Evolutionary conservation across 2,113 vertebrate genomes (phyloP).

Genomic region (Copsychus sechellarum): DNA sequence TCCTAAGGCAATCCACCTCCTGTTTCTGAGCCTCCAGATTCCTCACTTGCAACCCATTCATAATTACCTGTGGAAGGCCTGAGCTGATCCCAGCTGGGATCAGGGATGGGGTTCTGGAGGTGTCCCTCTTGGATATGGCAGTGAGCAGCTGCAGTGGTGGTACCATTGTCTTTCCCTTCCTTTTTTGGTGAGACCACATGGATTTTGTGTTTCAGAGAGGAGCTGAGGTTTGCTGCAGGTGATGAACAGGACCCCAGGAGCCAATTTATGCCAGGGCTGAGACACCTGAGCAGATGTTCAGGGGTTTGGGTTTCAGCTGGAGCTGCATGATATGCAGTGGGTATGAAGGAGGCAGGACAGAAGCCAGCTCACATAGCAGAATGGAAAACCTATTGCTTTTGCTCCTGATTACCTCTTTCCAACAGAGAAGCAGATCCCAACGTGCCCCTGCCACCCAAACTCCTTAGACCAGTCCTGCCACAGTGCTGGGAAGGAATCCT

Average conservation of each 20-base stretch:
- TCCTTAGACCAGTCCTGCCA: neutral
- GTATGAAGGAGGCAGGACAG: neutral
- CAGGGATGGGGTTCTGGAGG: neutral
- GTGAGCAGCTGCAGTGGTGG: neutral
- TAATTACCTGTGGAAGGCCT: neutral
- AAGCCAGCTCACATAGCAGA: neutral
- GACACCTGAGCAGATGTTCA: neutral
- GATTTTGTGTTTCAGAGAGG: neutral
- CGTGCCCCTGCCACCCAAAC: neutral
- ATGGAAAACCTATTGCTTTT: neutral
- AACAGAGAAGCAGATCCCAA: neutral
- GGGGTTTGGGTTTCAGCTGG: neutral
- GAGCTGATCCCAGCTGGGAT: neutral
- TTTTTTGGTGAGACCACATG: rapidly evolving
- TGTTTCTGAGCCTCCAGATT: neutral
- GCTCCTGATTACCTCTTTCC: neutral
- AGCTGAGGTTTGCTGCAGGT: neutral
- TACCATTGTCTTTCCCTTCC: neutral
- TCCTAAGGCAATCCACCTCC: neutral
- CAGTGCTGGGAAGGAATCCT: neutral
- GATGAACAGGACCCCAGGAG: neutral
- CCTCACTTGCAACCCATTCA: rapidly evolving
- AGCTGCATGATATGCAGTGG: neutral
- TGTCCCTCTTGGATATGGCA: neutral
- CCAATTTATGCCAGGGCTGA: neutral